These are phyloP conservation scores for Tipula confusa DNA, from an alignment of 2,888 invertebrate genomes.

Conservation along the genomic window DNA sequence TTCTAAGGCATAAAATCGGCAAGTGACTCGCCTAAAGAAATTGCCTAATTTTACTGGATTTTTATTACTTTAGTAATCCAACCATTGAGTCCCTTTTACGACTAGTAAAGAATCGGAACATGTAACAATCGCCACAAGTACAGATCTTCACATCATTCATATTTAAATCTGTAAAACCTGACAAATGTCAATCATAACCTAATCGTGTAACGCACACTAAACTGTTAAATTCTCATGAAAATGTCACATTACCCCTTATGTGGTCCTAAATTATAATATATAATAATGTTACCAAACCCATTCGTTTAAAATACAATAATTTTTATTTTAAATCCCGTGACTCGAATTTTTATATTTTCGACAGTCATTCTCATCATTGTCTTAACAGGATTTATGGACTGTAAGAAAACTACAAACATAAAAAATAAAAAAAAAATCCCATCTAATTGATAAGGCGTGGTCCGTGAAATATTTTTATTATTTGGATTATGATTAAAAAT, in stretches of 20 bases:
- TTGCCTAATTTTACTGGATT: no score
- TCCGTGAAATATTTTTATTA: neutral
- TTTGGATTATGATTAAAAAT: neutral
- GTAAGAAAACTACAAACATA: no score
- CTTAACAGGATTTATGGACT: neutral
- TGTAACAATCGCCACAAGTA: no score
- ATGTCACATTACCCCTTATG: neutral
- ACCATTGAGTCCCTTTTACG: no score
- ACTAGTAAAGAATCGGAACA: no score
- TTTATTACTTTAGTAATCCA: no score
- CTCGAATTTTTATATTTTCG: neutral
- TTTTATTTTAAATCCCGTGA: conserved; percentile 20
- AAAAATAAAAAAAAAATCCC: neutral
- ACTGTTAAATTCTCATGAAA: neutral
- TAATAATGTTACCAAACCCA: neutral
- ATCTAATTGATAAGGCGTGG: conserved; percentile 9
- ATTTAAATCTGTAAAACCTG: neutral
- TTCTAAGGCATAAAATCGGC: no score
- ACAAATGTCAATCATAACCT: neutral
- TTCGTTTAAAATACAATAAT: neutral
- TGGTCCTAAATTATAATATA: neutral
- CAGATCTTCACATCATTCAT: no score
- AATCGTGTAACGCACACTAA: neutral
- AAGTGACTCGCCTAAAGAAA: no score
- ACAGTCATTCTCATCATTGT: conserved; percentile 9